Percentiles rank a stretch among this genome's conserved stretches.
Conservation (phyloP, 1,140 invertebrate genomes). For the Harpegnathos saltator region DNA sequence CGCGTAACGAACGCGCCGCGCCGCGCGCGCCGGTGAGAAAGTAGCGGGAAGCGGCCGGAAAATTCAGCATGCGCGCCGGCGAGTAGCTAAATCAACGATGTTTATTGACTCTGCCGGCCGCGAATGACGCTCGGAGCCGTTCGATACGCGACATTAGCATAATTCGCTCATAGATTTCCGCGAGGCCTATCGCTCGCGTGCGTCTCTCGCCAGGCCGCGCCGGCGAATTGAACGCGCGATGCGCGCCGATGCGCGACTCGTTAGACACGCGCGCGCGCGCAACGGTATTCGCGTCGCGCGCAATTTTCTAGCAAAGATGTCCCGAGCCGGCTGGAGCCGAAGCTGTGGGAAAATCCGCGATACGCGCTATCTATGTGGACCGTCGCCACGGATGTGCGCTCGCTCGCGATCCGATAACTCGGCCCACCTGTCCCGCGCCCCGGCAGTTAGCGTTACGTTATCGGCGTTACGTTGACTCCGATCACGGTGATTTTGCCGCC, state of each 20-base stretch:
- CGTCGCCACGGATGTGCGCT: constrained; percentile 24
- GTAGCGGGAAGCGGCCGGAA: background rate
- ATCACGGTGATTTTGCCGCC: constrained; percentile 6
- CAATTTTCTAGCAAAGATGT: constrained; percentile 17
- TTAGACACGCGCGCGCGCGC: background rate
- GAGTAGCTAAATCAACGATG: constrained; percentile 42
- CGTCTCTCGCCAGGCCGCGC: background rate
- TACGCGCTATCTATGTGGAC: constrained; percentile 25
- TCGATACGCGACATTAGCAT: constrained; percentile 39
- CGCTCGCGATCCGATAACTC: constrained; percentile 9
- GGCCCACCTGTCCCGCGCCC: constrained; percentile 4
- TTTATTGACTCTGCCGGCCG: constrained; percentile 43
- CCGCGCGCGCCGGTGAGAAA: background rate
- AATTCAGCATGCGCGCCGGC: background rate
- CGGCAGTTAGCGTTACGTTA: constrained; percentile 13
- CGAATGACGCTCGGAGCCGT: constrained; percentile 16
- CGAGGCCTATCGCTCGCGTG: constrained; percentile 7
- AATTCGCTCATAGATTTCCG: constrained; percentile 38
- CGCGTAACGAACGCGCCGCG: constrained; percentile 12
- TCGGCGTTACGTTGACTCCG: background rate
- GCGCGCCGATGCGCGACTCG: background rate
- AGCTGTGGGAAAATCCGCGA: constrained; percentile 22
- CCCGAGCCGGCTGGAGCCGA: background rate
- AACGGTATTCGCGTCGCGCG: constrained; percentile 28
- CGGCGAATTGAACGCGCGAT: constrained; percentile 36